phyloP scores from a whole-genome alignment of 2,888 invertebrate genomes.

The Ochropleura plecta region DNA sequence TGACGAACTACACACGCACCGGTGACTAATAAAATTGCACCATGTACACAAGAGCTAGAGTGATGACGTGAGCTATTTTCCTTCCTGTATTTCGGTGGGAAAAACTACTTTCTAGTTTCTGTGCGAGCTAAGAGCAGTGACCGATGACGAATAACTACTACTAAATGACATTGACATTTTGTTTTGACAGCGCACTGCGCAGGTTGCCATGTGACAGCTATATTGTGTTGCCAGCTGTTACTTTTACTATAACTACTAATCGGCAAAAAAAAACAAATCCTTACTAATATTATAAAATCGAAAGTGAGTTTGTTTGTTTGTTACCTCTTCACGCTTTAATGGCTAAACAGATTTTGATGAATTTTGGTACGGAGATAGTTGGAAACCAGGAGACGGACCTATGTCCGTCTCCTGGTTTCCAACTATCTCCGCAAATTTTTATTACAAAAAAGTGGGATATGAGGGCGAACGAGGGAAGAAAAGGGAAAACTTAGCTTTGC shows the following conservation, averaged over 20 bases:
- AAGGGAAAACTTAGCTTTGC: too few species aligned
- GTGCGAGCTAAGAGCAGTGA: constrained; percentile 20
- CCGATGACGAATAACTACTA: constrained; percentile 24
- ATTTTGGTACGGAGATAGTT: too few species aligned
- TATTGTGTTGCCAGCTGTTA: constrained; percentile 11
- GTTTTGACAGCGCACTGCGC: neutral
- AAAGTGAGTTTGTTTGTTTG: too few species aligned
- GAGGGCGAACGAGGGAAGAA: too few species aligned
- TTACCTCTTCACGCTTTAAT: too few species aligned
- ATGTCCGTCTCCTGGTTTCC: too few species aligned
- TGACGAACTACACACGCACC: constrained; percentile 46
- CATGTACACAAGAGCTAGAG: constrained; percentile 18
- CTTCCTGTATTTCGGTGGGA: constrained; percentile 26
- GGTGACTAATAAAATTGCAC: constrained; percentile 58
- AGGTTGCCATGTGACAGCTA: neutral
- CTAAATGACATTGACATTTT: constrained; percentile 31
- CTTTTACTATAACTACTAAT: constrained; percentile 7
- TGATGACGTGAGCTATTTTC: constrained; percentile 53
- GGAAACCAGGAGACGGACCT: too few species aligned
- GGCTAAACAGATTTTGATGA: too few species aligned
- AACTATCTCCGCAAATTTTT: too few species aligned
- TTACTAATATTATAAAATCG: too few species aligned
- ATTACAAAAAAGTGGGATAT: too few species aligned
- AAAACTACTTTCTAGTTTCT: constrained; percentile 59
- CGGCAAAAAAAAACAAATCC: neutral